Percentiles rank a stretch among this genome's conserved stretches.
Conservation (phyloP, 1,140 invertebrate species). For the Drosophila orosa region DNA sequence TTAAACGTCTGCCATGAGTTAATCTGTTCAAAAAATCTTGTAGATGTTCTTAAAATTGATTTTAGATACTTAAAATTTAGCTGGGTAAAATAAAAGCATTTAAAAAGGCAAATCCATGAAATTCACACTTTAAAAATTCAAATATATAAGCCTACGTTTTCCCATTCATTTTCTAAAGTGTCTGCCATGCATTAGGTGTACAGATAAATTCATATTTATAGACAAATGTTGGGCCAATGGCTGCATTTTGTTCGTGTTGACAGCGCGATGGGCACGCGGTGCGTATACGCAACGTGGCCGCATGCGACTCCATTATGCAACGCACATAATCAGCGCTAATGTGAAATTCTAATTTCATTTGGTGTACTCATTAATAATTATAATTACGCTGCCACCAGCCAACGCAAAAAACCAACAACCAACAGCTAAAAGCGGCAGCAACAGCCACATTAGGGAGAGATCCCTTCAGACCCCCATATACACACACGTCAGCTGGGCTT, state of each 20-base stretch:
- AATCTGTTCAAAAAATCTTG: too few species aligned
- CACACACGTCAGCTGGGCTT: conserved; percentile 35
- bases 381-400: conserved; percentile 53
- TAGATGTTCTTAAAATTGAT: too few species aligned
- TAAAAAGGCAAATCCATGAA: background rate
- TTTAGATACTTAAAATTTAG: too few species aligned
- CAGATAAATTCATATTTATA: conserved; percentile 49
- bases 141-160: background rate
- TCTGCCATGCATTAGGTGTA: conserved; percentile 11
- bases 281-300: conserved; percentile 59
- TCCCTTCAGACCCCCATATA: background rate
- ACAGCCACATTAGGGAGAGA: conserved; percentile 4
- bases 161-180: background rate
- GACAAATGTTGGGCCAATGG: conserved; percentile 4
- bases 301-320: conserved; percentile 62
- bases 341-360: conserved; percentile 71
- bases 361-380: conserved; percentile 74
- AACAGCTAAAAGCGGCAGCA: conserved; percentile 10
- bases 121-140: background rate
- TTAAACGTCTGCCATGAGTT: too few species aligned
- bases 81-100: too few species aligned
- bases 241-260: conserved; percentile 24
- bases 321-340: conserved; percentile 62
- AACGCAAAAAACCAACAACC: conserved; percentile 10
- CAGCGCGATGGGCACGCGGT: conserved; percentile 5